These are phyloP conservation scores for Phocoena phocoena DNA, from an alignment of 2,113 vertebrate species.

Conservation along the genomic window DNA sequence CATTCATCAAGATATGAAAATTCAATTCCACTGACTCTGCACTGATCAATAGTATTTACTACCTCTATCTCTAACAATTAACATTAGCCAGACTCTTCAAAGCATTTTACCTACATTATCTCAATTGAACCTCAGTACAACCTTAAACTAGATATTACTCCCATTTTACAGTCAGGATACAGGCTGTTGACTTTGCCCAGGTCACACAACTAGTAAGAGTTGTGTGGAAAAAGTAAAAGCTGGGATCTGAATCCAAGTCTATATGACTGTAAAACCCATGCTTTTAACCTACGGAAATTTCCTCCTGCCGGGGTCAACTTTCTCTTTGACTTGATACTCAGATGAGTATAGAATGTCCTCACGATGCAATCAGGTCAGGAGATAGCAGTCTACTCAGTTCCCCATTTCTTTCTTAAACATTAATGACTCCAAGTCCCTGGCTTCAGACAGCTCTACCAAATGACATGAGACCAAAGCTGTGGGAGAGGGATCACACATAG, in stretches of 20 bases:
- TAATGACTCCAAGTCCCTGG: conserved; percentile 14
- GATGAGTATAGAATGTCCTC: background rate
- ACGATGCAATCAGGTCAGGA: conserved; percentile 3
- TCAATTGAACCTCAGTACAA: background rate
- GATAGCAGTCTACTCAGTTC: background rate
- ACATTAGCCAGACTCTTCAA: background rate
- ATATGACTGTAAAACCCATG: background rate
- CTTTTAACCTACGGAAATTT: background rate
- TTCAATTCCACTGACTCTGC: background rate
- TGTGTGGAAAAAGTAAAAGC: background rate
- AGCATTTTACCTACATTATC: background rate
- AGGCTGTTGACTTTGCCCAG: background rate
- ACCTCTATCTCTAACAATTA: background rate
- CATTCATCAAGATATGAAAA: conserved; percentile 33
- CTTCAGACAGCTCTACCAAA: background rate
- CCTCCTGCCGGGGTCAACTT: background rate
- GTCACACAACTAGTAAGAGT: background rate
- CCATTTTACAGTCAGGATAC: background rate
- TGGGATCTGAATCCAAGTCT: background rate
- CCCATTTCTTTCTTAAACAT: conserved; percentile 53
- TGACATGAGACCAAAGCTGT: background rate
- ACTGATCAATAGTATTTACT: background rate
- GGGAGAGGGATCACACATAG: background rate
- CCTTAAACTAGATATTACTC: background rate
- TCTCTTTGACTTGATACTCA: conserved; percentile 33